Evolutionary conservation across 2,797 vertebrate genomes (phyloP), one percentile per base, ranked within the genome.

Genomic region (Adelosebastes latens): DNA sequence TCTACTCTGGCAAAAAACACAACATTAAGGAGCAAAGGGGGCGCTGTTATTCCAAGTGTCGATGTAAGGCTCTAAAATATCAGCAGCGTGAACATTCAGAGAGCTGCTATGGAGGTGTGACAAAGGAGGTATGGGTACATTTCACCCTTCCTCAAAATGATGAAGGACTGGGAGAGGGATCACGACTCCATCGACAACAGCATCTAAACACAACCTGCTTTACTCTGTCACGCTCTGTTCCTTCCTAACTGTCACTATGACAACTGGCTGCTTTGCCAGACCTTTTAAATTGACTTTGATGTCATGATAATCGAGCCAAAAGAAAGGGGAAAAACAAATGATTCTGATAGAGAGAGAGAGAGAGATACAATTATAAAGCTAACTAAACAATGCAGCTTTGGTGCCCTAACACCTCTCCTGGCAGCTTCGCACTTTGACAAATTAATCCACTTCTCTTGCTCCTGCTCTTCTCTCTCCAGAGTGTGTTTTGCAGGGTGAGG

Each of bases 241-340:
- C 77, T 42, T 68, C 83, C 75, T 58, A 62, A 68, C 62, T 56
- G 89, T 93, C 75, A 63, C 92, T 79, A 93, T 92, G 90, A 90
- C 92, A 89, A 93, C 90, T 52, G 53, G 32, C 72, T 85, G 84
- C 82, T 87, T 75, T 46, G 77, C 63, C 61, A 83, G 82, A 82
- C 75, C 82, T 75, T 85, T 84, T 68, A 77, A 73, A 84, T 84
- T 79, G 27, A 88, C 82, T 80, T 81, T 75, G 32, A 81, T 80
- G 82, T 77, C 70, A 77, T 4, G 2, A 69, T 78, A 65, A 82
- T 77, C 59, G 39, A 59, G 16, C 8, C 59, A 27, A 69, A 85
- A 72, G 34, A 25, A 32, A 75, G 36, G 4, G 34, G 9, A 2
- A 70, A 55, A 65, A 71, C 39, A 82, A 75, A 65, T n/a, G 9